phyloP scores from a whole-genome alignment of 2,113 vertebrate genomes.

The Phoxinus phoxinus region DNA sequence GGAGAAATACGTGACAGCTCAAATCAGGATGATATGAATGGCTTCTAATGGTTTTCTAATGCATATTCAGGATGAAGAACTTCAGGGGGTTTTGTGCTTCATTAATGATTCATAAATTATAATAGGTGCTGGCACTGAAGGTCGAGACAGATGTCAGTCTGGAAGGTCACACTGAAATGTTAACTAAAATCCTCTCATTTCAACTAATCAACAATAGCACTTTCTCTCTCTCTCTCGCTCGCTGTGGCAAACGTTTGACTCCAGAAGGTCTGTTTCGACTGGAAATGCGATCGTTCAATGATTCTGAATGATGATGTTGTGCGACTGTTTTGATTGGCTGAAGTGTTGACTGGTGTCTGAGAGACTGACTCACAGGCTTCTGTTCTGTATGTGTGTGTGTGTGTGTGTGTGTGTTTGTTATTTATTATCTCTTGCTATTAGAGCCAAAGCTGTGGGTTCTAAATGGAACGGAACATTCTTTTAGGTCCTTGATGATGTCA shows the following conservation, averaged over 20 bases:
- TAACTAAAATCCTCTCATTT: background rate
- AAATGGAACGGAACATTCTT: background rate
- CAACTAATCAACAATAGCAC: background rate
- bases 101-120: constrained; percentile 11
- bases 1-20: constrained; percentile 2
- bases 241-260: background rate
- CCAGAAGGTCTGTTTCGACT: constrained; percentile 2
- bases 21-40: constrained; percentile 33
- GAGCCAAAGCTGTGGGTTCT: constrained; percentile 9
- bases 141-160: background rate
- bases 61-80: constrained; percentile 1
- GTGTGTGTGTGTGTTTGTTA: background rate
- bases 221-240: background rate
- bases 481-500: constrained; percentile 1
- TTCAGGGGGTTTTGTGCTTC: background rate
- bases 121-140: background rate
- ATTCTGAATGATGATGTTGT: background rate
- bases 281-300: background rate
- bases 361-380: constrained; percentile 1
- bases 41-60: constrained; percentile 23
- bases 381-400: constrained; percentile 19
- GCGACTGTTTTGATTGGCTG: background rate
- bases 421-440: background rate
- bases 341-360: constrained; percentile 22
- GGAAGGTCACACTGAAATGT: background rate